Conservation (phyloP, 2,797 vertebrate species). For the Danio choprae region DNA sequence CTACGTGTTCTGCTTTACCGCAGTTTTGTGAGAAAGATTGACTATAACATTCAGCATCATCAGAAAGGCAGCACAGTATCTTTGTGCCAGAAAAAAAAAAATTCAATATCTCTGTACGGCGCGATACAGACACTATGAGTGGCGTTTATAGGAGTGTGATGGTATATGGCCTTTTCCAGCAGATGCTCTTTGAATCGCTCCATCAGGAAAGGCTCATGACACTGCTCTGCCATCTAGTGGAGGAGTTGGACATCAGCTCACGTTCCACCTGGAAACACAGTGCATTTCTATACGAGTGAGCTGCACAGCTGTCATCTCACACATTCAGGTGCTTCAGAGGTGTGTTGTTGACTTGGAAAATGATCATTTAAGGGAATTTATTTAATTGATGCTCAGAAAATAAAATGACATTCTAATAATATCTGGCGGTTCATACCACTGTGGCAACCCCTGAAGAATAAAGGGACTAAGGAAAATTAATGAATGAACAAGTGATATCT, state of each 20-base stretch:
- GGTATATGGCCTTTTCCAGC: conserved; percentile 43
- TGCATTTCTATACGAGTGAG: neutral
- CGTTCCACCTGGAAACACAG: conserved; percentile 13
- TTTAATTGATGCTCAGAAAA: neutral
- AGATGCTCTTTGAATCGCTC: conserved; percentile 43
- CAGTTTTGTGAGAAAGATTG: conserved; percentile 35
- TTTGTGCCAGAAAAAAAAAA: conserved; percentile 11
- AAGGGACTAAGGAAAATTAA: no score
- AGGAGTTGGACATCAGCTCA: conserved; percentile 32
- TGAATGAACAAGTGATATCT: no score
- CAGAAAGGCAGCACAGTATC: conserved; percentile 30
- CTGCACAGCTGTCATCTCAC: neutral
- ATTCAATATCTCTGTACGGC: conserved; percentile 35
- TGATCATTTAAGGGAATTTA: neutral
- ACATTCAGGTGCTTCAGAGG: neutral
- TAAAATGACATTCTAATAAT: neutral
- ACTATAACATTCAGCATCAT: conserved; percentile 30
- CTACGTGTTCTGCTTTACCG: conserved; percentile 3
- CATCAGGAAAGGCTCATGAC: conserved; percentile 42
- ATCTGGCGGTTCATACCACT: no score
- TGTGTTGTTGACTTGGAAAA: neutral
- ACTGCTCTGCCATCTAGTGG: conserved; percentile 64
- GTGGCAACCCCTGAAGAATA: no score
- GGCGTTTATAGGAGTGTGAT: conserved; percentile 23
- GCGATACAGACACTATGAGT: conserved; percentile 35